Base-by-base conservation (phyloP, 2,797 vertebrate genomes). In the Hyperoplus immaculatus region DNA sequence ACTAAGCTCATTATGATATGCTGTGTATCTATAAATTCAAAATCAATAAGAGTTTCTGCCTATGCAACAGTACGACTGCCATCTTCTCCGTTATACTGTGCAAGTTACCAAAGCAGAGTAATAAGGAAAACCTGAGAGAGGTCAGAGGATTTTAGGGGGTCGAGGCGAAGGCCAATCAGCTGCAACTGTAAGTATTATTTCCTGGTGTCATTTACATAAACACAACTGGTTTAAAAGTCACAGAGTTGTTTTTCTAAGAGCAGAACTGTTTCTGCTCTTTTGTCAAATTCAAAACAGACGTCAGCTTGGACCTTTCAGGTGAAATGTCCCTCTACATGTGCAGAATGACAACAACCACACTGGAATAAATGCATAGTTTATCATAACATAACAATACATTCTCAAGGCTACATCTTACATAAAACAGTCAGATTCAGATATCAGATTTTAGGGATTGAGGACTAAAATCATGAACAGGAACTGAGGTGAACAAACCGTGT, bases 331-430 rank as follows among this genome's bases (percentile, higher is more conserved):
- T 2, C 4, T 36, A 67, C 72, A 11, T n/a, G 14, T 50, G 29
- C 66, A 38, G 10, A 92, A 91, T 80, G 71, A 90, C 38, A 46
- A 89, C 83, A 88, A 81, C 51, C 79, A 89, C 69, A 50, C 49
- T 80, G 87, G 91, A 93, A 76, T 92, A 92, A 87, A 93, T 94
- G 93, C 93, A 94, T 94, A 94, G 93, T 93, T 94, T 93, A 93
- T 93, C 84, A 86, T 89, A 78, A 80, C 69, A 84, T 88, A 84
- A 77, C 86, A 88, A 81, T 58, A 85, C 74, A 47, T 77, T 67
- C 71, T 89, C 82, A 89, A 83, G 83, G 87, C 90, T 92, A 87
- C 82, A 85, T 78, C 2, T 45, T 87, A 81, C 89, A 90, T 55
- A 66, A 88, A 93, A 91, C 91, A 93, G 91, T 93, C 91, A 29